Evolutionary conservation across 2,797 vertebrate species (phyloP).

Genomic region (Gymnopithys bicolor): DNA sequence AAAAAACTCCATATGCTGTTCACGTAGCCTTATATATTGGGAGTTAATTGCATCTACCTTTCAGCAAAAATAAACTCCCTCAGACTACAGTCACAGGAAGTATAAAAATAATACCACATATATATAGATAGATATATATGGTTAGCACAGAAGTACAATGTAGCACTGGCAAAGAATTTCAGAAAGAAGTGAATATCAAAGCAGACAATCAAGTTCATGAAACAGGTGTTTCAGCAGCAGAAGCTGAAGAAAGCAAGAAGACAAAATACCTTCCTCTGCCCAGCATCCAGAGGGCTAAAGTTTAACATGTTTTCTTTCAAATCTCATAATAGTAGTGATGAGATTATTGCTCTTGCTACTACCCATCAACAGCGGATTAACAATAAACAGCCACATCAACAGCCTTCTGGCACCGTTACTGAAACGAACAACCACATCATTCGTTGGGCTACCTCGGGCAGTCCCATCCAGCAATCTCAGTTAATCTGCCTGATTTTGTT

Average conservation of each 20-base stretch:
- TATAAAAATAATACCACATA: not conserved
- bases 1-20: not conserved
- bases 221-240: not conserved
- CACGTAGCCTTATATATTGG: not conserved
- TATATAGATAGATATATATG: not conserved
- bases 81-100: not conserved
- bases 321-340: not conserved
- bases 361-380: not conserved
- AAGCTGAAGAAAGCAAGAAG: not conserved
- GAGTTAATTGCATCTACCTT: not conserved
- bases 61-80: not conserved
- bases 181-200: not conserved
- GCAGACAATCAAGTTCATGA: not conserved
- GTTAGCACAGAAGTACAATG: not conserved
- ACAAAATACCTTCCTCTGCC: not conserved
- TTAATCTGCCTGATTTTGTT: not conserved
- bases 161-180: not conserved
- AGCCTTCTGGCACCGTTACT: not conserved
- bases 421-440: not conserved
- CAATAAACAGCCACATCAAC: not conserved
- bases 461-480: not conserved
- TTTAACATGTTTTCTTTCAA: not conserved
- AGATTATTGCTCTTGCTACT: not conserved
- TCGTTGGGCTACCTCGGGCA: not conserved
- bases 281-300: not conserved